A percentile compares a stretch with the other conserved stretches of the same genome.
Conservation (phyloP, 2,888 invertebrate genomes). For the Troides aeacus region DNA sequence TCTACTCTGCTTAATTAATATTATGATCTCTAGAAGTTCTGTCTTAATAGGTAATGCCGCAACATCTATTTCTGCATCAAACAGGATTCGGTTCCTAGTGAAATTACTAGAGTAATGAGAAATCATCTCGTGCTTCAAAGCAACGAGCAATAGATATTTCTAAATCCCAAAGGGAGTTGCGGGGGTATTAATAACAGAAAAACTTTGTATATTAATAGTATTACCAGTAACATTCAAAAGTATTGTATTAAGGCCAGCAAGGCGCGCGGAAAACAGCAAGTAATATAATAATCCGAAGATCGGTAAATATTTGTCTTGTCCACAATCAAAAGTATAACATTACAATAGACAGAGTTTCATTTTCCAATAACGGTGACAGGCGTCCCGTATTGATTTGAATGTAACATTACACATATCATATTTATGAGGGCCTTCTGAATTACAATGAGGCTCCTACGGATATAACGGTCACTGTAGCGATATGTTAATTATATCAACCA, state of each 20-base stretch:
- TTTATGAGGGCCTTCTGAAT: constrained; percentile 19
- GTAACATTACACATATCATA: constrained; percentile 10
- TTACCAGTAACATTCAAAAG: too few relatives aligned
- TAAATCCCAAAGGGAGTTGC: too few relatives aligned
- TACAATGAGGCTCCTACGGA: constrained; percentile 11
- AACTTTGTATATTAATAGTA: too few relatives aligned
- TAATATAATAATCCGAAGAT: neutral
- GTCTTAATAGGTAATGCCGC: too few relatives aligned
- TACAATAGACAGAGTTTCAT: neutral
- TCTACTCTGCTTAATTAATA: neutral
- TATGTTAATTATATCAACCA: neutral
- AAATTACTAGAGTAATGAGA: too few relatives aligned
- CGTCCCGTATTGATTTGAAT: constrained; percentile 11
- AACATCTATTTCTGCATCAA: too few relatives aligned
- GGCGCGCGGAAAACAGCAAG: too few relatives aligned
- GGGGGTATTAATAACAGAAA: too few relatives aligned
- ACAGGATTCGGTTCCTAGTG: too few relatives aligned
- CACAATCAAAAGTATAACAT: neutral
- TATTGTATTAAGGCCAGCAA: too few relatives aligned
- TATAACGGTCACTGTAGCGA: neutral
- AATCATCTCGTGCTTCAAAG: too few relatives aligned
- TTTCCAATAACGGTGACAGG: neutral
- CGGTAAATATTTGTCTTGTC: neutral
- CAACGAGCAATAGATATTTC: too few relatives aligned
- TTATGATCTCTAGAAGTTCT: neutral